phyloP scores from a whole-genome alignment of 2,888 invertebrate species.

The Coecobrya sp. region DNA sequence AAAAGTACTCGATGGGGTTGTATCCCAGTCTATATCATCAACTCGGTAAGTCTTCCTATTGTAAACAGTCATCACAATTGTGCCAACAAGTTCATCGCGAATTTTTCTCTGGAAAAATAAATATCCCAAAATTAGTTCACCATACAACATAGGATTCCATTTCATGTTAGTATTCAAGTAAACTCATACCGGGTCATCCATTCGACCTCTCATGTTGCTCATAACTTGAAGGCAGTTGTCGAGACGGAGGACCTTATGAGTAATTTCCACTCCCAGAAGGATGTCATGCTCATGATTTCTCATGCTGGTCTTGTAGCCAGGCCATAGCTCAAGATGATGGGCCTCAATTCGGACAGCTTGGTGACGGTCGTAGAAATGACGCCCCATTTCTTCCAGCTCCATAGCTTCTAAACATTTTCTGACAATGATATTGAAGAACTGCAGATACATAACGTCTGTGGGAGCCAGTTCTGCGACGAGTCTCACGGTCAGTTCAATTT shows the following conservation, averaged over 20 bases:
- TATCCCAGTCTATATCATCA: slow-evolving; percentile 65
- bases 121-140: neutral
- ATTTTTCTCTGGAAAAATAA: slow-evolving; percentile 51
- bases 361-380: slow-evolving; percentile 84
- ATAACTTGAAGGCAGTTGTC: slow-evolving; percentile 92
- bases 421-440: slow-evolving; percentile 85
- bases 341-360: slow-evolving; percentile 88
- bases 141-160: neutral
- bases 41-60: slow-evolving; percentile 71
- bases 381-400: slow-evolving; percentile 84
- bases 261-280: slow-evolving; percentile 93
- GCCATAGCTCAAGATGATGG: slow-evolving; percentile 92
- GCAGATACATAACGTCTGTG: slow-evolving; percentile 84
- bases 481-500: slow-evolving; percentile 80
- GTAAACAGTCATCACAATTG: slow-evolving; percentile 72
- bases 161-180: neutral
- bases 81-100: slow-evolving; percentile 60
- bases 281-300: slow-evolving; percentile 93
- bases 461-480: slow-evolving; percentile 82
- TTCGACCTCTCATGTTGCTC: slow-evolving; percentile 37
- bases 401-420: slow-evolving; percentile 80
- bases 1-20: slow-evolving; percentile 55
- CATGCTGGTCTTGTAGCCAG: slow-evolving; percentile 91
- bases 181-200: slow-evolving; percentile 51
- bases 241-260: slow-evolving; percentile 94